phyloP scores from a whole-genome alignment of 2,797 vertebrate species.

The Megaceryle alcyon region DNA sequence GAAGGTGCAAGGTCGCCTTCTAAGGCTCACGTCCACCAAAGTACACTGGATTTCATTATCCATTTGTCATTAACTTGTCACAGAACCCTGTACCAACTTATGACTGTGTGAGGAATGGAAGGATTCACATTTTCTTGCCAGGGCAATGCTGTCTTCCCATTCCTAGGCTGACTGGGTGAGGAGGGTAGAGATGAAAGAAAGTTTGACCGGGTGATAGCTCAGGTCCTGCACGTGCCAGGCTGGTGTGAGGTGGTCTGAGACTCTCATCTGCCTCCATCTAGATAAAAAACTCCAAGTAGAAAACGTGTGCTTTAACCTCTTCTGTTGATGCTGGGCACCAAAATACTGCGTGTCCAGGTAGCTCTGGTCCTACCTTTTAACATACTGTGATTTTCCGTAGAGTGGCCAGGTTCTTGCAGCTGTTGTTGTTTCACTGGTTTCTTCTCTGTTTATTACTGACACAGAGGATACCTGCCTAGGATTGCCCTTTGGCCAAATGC shows the following conservation, averaged over 20 bases:
- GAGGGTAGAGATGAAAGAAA: background rate
- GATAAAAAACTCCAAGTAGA: background rate
- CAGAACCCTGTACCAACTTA: constrained; percentile 82
- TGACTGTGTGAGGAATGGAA: constrained; percentile 75
- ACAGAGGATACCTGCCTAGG: background rate
- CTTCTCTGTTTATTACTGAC: background rate
- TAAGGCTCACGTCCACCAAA: background rate
- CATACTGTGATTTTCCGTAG: background rate
- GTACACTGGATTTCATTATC: background rate
- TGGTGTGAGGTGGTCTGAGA: background rate
- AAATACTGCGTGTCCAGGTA: fast-evolving
- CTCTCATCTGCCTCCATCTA: background rate
- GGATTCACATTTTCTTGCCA: constrained; percentile 57
- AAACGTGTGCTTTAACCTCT: background rate
- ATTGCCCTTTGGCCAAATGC: background rate
- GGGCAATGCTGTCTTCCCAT: constrained; percentile 28
- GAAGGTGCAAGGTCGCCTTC: constrained; percentile 11
- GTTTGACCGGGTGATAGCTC: background rate
- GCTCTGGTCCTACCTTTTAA: background rate
- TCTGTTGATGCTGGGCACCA: background rate
- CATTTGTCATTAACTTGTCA: background rate
- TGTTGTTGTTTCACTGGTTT: background rate
- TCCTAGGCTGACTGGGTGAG: background rate
- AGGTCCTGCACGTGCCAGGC: background rate
- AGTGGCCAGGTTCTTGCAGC: background rate